Evolutionary conservation across 2,113 vertebrate genomes (phyloP).

Genomic region (Chlorodrepanis virens): DNA sequence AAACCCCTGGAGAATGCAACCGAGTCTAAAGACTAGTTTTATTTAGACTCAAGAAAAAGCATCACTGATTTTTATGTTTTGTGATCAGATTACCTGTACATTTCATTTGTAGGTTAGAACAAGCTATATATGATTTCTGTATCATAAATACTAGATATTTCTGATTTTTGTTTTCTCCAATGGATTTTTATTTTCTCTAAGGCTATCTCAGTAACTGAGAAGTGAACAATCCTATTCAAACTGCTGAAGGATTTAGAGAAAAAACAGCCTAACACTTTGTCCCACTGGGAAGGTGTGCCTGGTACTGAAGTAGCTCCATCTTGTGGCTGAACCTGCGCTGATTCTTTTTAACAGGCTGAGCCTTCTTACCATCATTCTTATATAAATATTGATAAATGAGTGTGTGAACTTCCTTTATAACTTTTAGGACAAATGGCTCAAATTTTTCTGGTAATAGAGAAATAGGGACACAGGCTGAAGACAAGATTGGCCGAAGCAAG

Average conservation of each 20-base stretch:
- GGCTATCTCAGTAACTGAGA: background rate
- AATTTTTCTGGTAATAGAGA: background rate
- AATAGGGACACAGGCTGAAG: background rate
- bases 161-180: background rate
- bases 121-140: background rate
- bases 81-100: background rate
- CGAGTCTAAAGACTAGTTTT: background rate
- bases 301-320: slow-evolving; percentile 45
- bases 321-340: background rate
- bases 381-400: background rate
- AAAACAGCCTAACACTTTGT: background rate
- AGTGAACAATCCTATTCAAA: background rate
- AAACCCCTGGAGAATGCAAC: background rate
- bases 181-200: background rate
- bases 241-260: background rate
- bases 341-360: background rate
- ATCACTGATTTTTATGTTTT: background rate
- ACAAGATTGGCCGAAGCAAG: background rate
- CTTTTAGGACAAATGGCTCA: background rate
- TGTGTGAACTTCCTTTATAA: background rate
- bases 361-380: background rate
- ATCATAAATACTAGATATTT: background rate
- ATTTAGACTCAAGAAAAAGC: background rate
- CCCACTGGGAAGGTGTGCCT: background rate
- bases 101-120: background rate